Evolutionary conservation across 2,888 invertebrate genomes (phyloP), one percentile per base, ranked within the genome.

Genomic region (Noctua comes): DNA sequence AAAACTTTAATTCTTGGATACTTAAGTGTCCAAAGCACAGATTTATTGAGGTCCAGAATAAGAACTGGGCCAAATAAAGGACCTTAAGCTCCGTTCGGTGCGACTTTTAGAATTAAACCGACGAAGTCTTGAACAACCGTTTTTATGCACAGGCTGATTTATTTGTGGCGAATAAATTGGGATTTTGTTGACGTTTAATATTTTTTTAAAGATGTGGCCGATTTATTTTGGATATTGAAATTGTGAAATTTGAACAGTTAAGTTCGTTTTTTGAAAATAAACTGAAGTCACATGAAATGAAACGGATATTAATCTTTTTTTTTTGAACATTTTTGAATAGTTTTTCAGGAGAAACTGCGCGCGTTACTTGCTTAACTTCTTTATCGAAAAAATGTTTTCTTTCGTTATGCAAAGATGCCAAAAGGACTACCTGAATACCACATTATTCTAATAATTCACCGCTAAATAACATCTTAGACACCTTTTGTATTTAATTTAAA

Each of bases 11-110:
- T 92, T 91, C 91, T 90, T 91, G 79, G 86, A 87, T 91, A 85
- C 90, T 88, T 92, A 92, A 93, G 91, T 90, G 91, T 91, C 90
- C 90, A 84, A 88, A 88, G 88, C 93, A 92, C 93, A 93, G 95
- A 96, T 96, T 96, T 96, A 96, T 96, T 93, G 90, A 91, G 95
- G 95, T 93, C 91, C 89, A 80, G 79, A 80, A 85, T 87, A 90
- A 90, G 86, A 90, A 90, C 86, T 88, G 91, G 86, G 86, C 89
- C 89, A 91, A 91, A 91, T 90, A 91, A 92, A 93, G 75, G 75
- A 81, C 77, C 54, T 75, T 90, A 91, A 92, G 89, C 90, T 85
- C 83, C 92, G 92, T 93, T 92, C 87, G 89, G 86, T 89, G 85
- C 84, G 83, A 89, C 89, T 92, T 92, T 91, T 92, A 89, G 92